Evolutionary conservation across 2,113 vertebrate species (phyloP).

Genomic region (Neolamprologus brichardi): DNA sequence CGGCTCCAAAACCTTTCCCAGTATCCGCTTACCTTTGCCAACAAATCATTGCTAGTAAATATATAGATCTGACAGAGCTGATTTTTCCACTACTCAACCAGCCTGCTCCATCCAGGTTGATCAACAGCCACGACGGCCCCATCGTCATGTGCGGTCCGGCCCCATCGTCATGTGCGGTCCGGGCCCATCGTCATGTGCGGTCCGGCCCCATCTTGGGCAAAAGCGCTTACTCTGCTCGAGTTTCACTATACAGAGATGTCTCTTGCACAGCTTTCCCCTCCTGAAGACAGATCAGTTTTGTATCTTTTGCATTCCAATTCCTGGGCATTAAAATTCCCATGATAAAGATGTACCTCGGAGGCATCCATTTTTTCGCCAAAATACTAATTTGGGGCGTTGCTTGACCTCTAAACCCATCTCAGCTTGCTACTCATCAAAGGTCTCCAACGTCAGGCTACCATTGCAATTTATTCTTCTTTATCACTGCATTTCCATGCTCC

Average conservation of each 20-base stretch:
- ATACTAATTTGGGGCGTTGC: background rate
- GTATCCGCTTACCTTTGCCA: background rate
- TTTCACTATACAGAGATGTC: background rate
- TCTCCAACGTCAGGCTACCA: background rate
- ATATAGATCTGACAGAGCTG: background rate
- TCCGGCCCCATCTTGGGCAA: background rate
- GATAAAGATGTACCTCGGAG: background rate
- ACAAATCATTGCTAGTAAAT: background rate
- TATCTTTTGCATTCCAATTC: rapidly evolving
- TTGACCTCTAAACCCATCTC: background rate
- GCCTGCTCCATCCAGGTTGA: background rate
- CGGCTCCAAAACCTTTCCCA: background rate
- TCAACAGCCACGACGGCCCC: rapidly evolving
- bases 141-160: background rate
- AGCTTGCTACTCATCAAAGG: background rate
- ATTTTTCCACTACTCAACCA: background rate
- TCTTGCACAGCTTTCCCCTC: background rate
- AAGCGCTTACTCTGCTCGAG: rapidly evolving
- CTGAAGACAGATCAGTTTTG: background rate
- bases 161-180: background rate
- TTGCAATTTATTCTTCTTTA: background rate
- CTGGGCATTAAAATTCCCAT: rapidly evolving
- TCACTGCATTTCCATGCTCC: background rate
- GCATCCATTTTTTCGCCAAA: rapidly evolving
- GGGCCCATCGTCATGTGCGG: rapidly evolving